These are phyloP conservation scores for Coptotermes formosanus DNA, from an alignment of 1,140 invertebrate genomes.

Conservation along the genomic window DNA sequence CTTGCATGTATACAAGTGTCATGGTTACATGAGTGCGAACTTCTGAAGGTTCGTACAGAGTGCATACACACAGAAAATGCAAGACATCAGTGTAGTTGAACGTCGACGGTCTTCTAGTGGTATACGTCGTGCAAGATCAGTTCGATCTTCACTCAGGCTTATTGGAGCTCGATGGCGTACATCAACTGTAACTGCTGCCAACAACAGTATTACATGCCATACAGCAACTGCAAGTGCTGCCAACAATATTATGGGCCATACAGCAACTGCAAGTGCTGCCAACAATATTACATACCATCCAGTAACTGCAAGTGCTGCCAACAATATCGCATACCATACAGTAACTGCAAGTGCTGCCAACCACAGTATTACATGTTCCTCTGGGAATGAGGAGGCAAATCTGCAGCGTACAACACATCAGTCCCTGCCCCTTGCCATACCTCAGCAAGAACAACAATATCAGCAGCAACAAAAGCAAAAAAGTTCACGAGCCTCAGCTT, in stretches of 20 bases:
- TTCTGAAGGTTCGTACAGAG: background rate
- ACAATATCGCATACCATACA: background rate
- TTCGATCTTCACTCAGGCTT: conserved; percentile 67
- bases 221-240: background rate
- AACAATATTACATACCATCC: too few species aligned
- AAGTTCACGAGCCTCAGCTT: background rate
- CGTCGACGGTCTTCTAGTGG: conserved; percentile 24
- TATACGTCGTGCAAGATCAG: conserved; percentile 62
- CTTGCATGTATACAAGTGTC: background rate
- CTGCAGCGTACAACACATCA: background rate
- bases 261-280: background rate
- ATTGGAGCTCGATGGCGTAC: conserved; percentile 46
- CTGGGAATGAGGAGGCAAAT: background rate
- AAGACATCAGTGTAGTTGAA: conserved; percentile 27
- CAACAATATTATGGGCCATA: background rate
- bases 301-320: background rate
- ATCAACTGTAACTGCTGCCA: background rate
- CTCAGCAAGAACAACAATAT: background rate
- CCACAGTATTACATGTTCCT: background rate
- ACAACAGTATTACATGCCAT: background rate
- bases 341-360: background rate
- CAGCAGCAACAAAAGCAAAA: background rate
- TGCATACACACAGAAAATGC: background rate
- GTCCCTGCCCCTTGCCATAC: background rate
- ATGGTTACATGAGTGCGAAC: background rate